Evolutionary conservation across 2,888 invertebrate genomes (phyloP).

Genomic region (Colletes collaris): DNA sequence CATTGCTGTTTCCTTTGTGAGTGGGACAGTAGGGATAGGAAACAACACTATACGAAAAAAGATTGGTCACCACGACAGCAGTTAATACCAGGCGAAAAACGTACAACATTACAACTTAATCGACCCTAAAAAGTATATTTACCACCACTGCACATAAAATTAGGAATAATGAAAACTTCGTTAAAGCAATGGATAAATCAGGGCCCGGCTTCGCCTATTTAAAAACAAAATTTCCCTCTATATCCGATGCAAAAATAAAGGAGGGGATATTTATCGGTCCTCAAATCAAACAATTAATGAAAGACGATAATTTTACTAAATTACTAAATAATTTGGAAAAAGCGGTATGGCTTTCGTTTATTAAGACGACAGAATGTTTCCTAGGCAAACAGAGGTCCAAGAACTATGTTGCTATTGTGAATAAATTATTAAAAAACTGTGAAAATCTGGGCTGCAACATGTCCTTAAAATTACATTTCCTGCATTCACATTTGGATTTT

Average conservation of each 20-base stretch:
- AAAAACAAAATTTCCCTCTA: not conserved
- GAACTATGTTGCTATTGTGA: no score
- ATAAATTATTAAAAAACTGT: no score
- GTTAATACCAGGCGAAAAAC: not conserved
- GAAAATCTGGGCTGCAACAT: not conserved
- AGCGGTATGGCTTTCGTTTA: not conserved
- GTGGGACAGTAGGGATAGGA: constrained; percentile 66
- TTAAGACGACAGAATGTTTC: no score
- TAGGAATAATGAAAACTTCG: not conserved
- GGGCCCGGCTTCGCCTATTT: not conserved
- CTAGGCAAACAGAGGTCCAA: no score
- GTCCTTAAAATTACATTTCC: not conserved
- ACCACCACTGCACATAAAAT: not conserved
- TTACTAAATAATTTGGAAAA: not conserved
- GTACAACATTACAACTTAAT: not conserved
- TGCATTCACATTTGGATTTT: not conserved
- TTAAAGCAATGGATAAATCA: not conserved
- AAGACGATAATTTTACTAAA: not conserved
- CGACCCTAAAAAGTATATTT: not conserved
- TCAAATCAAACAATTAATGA: not conserved
- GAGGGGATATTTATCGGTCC: not conserved
- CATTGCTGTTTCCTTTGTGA: constrained; percentile 68
- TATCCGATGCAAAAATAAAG: not conserved
- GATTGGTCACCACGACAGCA: not conserved
- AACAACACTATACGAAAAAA: not conserved